Percentiles rank a stretch among this genome's conserved stretches.
phyloP scores from a whole-genome alignment of 2,888 invertebrate species.

The Dastarcus helophoroides region DNA sequence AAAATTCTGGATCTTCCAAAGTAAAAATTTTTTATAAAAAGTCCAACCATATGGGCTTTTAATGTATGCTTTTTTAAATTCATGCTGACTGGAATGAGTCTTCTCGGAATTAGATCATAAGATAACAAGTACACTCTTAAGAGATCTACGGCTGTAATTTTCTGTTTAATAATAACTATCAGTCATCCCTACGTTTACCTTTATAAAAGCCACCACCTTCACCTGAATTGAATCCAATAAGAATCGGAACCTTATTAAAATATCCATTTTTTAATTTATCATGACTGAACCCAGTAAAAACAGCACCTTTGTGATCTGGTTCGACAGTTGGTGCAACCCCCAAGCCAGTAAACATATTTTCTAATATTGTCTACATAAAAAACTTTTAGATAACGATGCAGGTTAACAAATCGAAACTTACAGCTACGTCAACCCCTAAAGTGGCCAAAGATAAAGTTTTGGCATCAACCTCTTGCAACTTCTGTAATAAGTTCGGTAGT shows the following conservation, averaged over 20 bases:
- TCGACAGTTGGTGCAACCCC: constrained; percentile 3
- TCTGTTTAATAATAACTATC: constrained; percentile 4
- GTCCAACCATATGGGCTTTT: constrained; percentile 3
- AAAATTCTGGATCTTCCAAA: constrained; percentile 4
- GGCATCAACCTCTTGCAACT: too few species aligned
- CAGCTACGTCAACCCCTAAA: too few species aligned
- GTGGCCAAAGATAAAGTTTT: too few species aligned
- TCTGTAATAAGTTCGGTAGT: too few species aligned
- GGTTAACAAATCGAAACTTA: too few species aligned
- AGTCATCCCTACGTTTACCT: background rate
- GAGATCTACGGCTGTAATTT: constrained; percentile 6
- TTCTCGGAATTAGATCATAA: constrained; percentile 6
- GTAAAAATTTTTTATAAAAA: constrained; percentile 3
- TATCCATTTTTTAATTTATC: constrained; percentile 3
- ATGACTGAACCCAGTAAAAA: constrained; percentile 4
- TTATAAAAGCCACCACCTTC: constrained; percentile 2
- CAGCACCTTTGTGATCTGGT: background rate
- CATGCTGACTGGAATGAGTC: constrained; percentile 5
- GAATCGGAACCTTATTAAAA: constrained; percentile 7
- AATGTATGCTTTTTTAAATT: constrained; percentile 1
- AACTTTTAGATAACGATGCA: too few species aligned
- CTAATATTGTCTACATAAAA: too few species aligned
- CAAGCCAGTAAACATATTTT: too few species aligned
- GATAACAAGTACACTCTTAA: background rate
- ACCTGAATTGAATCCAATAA: constrained; percentile 8